A percentile compares a stretch with the other conserved stretches of the same genome.
These are phyloP conservation scores for Ceratotherium simum DNA, from an alignment of 2,113 vertebrate species.

Conservation along the genomic window DNA sequence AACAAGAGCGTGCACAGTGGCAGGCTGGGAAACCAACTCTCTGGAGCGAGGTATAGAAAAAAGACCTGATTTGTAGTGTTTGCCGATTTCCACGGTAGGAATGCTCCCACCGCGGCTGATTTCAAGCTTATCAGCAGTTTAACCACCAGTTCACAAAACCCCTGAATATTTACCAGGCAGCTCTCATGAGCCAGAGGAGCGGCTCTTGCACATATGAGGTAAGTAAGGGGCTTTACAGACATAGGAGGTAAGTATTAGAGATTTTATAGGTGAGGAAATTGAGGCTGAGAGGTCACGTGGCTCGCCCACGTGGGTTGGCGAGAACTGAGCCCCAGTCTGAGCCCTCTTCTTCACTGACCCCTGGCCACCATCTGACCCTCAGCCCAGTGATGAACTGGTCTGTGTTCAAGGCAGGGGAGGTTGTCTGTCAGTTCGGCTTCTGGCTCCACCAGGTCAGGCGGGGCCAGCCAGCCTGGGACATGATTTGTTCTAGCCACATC, in stretches of 20 bases:
- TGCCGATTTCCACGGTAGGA: background rate
- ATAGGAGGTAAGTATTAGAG: background rate
- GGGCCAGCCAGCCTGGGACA: rapidly evolving
- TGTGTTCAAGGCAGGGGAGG: background rate
- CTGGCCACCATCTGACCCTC: background rate
- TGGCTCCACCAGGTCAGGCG: rapidly evolving
- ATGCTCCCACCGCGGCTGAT: background rate
- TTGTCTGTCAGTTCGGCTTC: background rate
- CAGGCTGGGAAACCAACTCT: background rate
- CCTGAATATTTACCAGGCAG: background rate
- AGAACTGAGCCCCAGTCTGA: background rate
- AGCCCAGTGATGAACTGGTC: background rate
- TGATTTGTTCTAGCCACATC: background rate
- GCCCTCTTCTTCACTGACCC: background rate
- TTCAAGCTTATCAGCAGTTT: background rate
- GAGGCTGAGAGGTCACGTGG: background rate
- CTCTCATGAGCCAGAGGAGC: background rate
- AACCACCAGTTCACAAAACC: background rate
- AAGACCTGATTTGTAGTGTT: background rate
- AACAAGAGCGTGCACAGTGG: too few species aligned
- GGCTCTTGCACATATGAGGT: background rate
- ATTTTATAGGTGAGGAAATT: background rate
- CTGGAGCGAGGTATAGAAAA: rapidly evolving
- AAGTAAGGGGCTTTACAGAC: background rate
- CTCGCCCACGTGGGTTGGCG: background rate